Conservation (phyloP, 2,888 invertebrate species). For the Ophioninae sp. region DNA sequence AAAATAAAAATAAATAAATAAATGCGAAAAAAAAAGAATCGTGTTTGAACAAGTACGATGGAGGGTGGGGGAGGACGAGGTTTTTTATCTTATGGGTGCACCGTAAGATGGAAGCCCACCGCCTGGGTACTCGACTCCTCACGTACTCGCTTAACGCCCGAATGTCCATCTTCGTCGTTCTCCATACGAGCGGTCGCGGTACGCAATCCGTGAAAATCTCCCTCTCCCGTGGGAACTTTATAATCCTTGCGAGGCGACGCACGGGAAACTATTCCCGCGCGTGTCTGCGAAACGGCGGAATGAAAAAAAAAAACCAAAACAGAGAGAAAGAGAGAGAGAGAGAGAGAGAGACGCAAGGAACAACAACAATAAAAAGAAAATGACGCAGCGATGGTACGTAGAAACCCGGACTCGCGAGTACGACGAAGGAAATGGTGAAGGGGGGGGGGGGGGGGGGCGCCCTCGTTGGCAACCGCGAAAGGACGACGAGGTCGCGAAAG, state of each 20-base stretch:
- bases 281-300: no score
- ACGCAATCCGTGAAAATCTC: slow-evolving; percentile 76
- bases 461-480: slow-evolving; percentile 39
- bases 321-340: no score
- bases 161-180: slow-evolving; percentile 71
- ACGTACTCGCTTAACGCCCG: slow-evolving; percentile 79
- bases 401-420: slow-evolving; percentile 17
- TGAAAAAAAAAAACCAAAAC: no score
- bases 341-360: no score
- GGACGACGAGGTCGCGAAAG: slow-evolving; percentile 61
- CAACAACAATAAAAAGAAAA: not conserved
- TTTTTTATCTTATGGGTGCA: not conserved
- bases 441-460: slow-evolving; percentile 46
- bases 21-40: no score
- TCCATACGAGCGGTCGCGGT: slow-evolving; percentile 78
- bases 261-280: slow-evolving; percentile 6
- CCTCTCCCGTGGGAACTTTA: slow-evolving; percentile 50
- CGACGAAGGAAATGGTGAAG: no score
- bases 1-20: no score
- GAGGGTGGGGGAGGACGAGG: no score
- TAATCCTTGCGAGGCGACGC: not conserved
- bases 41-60: no score
- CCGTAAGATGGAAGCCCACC: no score
- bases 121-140: slow-evolving; percentile 65
- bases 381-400: not conserved